These are phyloP conservation scores for Luscinia megarhynchos DNA, from an alignment of 2,797 vertebrate genomes.

Conservation along the genomic window DNA sequence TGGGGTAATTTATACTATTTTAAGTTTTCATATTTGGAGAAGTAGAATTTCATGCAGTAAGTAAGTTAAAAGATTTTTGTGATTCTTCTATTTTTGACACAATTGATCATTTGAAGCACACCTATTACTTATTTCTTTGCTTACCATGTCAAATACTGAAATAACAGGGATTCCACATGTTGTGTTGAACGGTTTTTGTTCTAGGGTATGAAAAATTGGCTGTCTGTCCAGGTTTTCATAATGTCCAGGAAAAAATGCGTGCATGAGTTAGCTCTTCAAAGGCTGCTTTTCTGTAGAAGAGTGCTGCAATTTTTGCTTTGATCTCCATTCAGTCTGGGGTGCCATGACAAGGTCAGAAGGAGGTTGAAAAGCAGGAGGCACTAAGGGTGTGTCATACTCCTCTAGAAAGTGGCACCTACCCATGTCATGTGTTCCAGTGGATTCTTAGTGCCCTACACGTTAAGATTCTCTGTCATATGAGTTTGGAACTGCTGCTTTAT, in stretches of 20 bases:
- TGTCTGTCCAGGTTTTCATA: neutral
- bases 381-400: neutral
- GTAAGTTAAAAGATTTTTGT: neutral
- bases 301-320: neutral
- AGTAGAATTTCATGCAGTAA: neutral
- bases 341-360: neutral
- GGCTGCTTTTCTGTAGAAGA: neutral
- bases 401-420: neutral
- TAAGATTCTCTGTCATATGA: neutral
- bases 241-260: neutral
- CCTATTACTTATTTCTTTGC: neutral
- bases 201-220: neutral
- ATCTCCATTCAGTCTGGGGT: neutral
- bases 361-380: neutral
- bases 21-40: neutral
- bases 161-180: neutral
- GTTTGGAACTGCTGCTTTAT: neutral
- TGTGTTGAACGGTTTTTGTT: neutral
- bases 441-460: fast-evolving
- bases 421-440: fast-evolving
- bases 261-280: neutral
- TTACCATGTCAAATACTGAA: neutral
- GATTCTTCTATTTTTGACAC: neutral
- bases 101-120: neutral
- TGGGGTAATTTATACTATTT: neutral